Evolutionary conservation across 2,113 vertebrate species (phyloP), one percentile per base, ranked within the genome.

Genomic region (Sapajus apella): DNA sequence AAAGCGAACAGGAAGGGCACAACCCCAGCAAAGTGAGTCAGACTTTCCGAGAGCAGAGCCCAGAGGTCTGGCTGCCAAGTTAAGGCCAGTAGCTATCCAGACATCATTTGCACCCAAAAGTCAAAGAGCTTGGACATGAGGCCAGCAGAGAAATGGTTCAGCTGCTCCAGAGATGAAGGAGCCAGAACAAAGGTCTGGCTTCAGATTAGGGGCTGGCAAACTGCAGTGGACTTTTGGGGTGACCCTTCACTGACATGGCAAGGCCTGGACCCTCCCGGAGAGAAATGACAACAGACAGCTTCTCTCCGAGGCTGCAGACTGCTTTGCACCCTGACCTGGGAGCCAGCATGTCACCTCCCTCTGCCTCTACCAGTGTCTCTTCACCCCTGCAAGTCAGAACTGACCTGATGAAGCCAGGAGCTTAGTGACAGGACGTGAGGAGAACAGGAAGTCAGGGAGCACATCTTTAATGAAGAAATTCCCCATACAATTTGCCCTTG

Each of bases 21-120:
- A 12, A 1, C n/a, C 1, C 1, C 0, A 58, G 73, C 52, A 13
- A 5, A 30, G 32, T 8, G 5, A 50, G 47, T 35, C 50, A 61
- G 45, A 32, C 23, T 79, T 37, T 27, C 6, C 2, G 0, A 2
- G 23, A n/a, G 18, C 61, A 75, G 68, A 32, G 40, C 70, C 52
- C 55, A 21, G 40, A 68, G 56, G 27, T 25, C 25, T 4, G 0
- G 23, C 37, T 0, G 3, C 52, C 85, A 30, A 45, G 37, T 0
- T 40, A 64, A 84, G 16, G 40, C 56, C 43, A 56, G 50, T 1
- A 2, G 50, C 85, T 43, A 0, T 43, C n/a, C 87, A 82, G n/a
- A 27, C n/a, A 17, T 40, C 6, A 9, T 77, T 14, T 73, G n/a
- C 8, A 20, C 79, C 47, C 58, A 7, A 1, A 72, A 84, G 27